phyloP scores from a whole-genome alignment of 1,140 invertebrate genomes.

The Phthorimaea operculella region DNA sequence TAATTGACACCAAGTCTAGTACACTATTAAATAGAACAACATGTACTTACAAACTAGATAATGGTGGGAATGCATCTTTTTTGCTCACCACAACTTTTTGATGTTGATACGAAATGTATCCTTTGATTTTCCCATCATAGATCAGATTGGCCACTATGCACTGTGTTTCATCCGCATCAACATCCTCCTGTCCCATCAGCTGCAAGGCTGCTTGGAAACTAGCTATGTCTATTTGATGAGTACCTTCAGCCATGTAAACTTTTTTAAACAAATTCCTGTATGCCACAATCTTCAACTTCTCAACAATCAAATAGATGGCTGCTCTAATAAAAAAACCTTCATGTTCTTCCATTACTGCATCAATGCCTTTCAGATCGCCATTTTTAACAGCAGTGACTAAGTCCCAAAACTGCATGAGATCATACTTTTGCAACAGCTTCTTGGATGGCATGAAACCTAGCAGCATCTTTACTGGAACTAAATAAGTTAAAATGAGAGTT shows the following conservation, averaged over 20 bases:
- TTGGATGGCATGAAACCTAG: constrained; percentile 90
- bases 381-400: constrained; percentile 87
- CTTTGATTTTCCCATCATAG: constrained; percentile 93
- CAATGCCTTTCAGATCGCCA: constrained; percentile 88
- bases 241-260: constrained; percentile 88
- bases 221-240: constrained; percentile 90
- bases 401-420: constrained; percentile 90
- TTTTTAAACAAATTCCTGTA: constrained; percentile 98
- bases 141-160: constrained; percentile 98
- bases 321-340: constrained; percentile 94
- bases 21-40: no score
- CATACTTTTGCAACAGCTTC: constrained; percentile 86
- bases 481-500: constrained; percentile 92
- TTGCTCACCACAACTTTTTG: constrained; percentile 98
- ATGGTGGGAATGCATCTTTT: constrained; percentile 92
- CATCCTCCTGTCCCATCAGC: constrained; percentile 83
- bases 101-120: constrained; percentile 97
- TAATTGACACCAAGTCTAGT: background rate
- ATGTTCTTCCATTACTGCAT: constrained; percentile 85
- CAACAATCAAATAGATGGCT: constrained; percentile 96
- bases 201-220: constrained; percentile 84
- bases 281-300: constrained; percentile 95
- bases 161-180: constrained; percentile 93
- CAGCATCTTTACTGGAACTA: constrained; percentile 98
- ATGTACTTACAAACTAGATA: constrained; percentile 66